A percentile compares a stretch with the other conserved stretches of the same genome.
Conservation (phyloP, 1,140 invertebrate species). For the Cotesia typhae region DNA sequence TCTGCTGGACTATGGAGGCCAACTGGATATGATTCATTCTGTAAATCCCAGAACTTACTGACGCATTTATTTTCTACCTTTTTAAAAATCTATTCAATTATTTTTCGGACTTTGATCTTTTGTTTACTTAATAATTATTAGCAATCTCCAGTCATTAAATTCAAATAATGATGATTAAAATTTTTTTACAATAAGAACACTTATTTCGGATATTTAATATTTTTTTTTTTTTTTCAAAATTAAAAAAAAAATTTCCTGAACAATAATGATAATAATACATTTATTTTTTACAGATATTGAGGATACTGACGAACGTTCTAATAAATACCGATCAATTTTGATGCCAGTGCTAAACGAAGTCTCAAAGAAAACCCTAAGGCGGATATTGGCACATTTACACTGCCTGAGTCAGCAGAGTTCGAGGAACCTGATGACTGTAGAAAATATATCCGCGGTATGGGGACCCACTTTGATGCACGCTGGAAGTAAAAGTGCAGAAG, state of each 20-base stretch:
- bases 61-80: too few relatives aligned
- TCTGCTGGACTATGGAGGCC: conserved; percentile 9
- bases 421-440: conserved; percentile 80
- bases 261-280: conserved; percentile 1
- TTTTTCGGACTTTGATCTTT: too few relatives aligned
- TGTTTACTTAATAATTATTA: background rate
- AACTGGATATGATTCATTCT: conserved; percentile 24
- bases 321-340: conserved; percentile 70
- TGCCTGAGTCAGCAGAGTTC: conserved; percentile 78
- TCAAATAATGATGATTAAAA: too few relatives aligned
- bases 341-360: conserved; percentile 74
- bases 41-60: too few relatives aligned
- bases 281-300: conserved; percentile 61
- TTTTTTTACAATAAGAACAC: too few relatives aligned
- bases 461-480: conserved; percentile 83
- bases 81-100: background rate
- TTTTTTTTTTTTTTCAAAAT: background rate
- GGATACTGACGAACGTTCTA: conserved; percentile 65
- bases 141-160: too few relatives aligned
- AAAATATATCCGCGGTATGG: conserved; percentile 86
- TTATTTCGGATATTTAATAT: too few relatives aligned
- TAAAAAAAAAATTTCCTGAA: background rate
- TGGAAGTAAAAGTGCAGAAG: conserved; percentile 65
- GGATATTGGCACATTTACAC: conserved; percentile 81
- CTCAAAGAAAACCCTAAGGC: conserved; percentile 76